Evolutionary conservation across 53 echinoderm and acorn worm genomes (phyloP), one percentile per base, ranked within the genome.

Genomic region (Mesocentrotus franciscanus): DNA sequence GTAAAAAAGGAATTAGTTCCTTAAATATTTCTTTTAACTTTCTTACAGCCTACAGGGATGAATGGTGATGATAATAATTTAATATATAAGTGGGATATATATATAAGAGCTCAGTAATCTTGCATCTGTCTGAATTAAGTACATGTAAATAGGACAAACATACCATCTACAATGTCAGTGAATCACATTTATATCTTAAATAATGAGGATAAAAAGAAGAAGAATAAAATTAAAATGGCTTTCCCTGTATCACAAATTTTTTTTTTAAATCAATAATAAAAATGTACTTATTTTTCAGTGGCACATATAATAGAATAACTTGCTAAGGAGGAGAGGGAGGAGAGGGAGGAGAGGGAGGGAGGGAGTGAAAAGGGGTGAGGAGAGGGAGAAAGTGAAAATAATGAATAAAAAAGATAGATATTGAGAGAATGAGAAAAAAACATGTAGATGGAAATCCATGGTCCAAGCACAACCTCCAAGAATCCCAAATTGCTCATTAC

Each of bases 101-200:
- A 30, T 87, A 87, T 56, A 33, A n/a, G 8, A 87, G 12, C 4
- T 58, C 9, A 87, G n/a, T n/a, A 11, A 58, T 10, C 87, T 87
- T 87, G 87, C 59, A 87, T 87, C 81, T 87, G 87, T 58, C 16
- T 59, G 58, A 14, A 87, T 87, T 87, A 87, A 87, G 87, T 87
- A 87, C 87, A 87, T 87, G 58, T n/a, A 58, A n/a, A 87, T 29
- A 27, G 57, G 58, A n/a, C 87, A 59, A 87, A 12, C 56, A 57
- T 12, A n/a, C 58, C 15, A 87, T 87, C 29, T 57, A 57, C 24
- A 84, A 18, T 3, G 16, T 49, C 49, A 75, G 84, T 49, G 29
- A 49, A 84, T 84, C 15, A 87, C 36, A 58, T 42, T 20, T 42
- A 22, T 36, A 55, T 42, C 14, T 33, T 10, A 56, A 56, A 55